A percentile compares a stretch with the other conserved stretches of the same genome.
These are phyloP conservation scores for Hypanus sabinus DNA, from an alignment of 2,113 vertebrate species.

Conservation along the genomic window DNA sequence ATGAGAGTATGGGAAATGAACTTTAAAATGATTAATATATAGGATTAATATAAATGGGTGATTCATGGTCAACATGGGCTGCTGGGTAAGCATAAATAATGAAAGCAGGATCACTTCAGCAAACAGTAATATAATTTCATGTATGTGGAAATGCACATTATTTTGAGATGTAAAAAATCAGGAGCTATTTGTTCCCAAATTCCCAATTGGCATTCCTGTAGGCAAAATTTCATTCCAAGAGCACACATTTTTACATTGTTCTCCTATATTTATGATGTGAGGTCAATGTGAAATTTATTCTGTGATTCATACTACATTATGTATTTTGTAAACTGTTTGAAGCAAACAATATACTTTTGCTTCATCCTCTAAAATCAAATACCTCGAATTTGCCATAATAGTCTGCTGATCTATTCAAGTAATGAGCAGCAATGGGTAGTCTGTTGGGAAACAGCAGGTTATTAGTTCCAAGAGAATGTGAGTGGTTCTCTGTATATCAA, in stretches of 20 bases:
- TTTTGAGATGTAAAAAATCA: not conserved
- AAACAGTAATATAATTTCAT: not conserved
- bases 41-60: too few relatives aligned
- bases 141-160: not conserved
- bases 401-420: not conserved
- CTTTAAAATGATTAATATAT: too few relatives aligned
- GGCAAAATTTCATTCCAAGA: not conserved
- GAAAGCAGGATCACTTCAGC: not conserved
- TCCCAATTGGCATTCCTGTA: not conserved
- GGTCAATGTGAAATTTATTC: not conserved
- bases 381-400: not conserved
- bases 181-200: not conserved
- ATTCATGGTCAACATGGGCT: too few relatives aligned
- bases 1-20: too few relatives aligned
- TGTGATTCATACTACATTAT: not conserved
- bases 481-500: not conserved
- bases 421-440: not conserved
- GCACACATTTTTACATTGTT: not conserved
- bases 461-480: not conserved
- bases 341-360: not conserved
- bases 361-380: not conserved
- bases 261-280: constrained; percentile 10
- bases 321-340: not conserved
- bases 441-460: not conserved
- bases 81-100: not conserved